Conservation (phyloP, 2,797 vertebrate genomes). For the Malurus leucopterus region DNA sequence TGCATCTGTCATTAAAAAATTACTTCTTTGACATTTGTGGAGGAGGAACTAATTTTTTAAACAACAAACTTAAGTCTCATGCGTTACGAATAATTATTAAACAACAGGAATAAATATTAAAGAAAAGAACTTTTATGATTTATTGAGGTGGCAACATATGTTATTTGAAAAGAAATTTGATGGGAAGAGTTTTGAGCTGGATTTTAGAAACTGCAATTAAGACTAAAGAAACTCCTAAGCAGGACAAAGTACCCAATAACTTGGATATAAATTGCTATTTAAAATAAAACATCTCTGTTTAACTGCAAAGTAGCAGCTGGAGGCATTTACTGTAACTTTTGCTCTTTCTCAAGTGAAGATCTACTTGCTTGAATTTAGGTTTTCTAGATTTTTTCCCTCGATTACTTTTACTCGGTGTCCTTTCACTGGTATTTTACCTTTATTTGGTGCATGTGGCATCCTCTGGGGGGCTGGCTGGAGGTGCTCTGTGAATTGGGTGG, state of each 20-base stretch:
- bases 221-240: neutral
- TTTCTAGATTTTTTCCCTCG: neutral
- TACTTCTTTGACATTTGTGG: neutral
- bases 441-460: constrained; percentile 4
- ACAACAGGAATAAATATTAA: neutral
- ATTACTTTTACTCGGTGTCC: neutral
- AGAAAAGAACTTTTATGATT: neutral
- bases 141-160: fast-evolving
- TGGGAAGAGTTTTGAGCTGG: neutral
- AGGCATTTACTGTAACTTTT: neutral
- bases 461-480: constrained; percentile 1
- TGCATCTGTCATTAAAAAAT: neutral
- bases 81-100: neutral
- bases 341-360: neutral
- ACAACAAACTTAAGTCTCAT: neutral
- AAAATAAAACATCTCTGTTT: neutral
- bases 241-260: neutral
- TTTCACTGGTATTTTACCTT: constrained; percentile 43
- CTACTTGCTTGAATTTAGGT: neutral
- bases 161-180: neutral
- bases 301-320: neutral
- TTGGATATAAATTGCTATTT: neutral
- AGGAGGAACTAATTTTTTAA: neutral
- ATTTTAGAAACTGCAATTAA: neutral
- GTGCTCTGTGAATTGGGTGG: constrained; percentile 41